Evolutionary conservation across 1,140 invertebrate species (phyloP).

Genomic region (Subanguina moxae): DNA sequence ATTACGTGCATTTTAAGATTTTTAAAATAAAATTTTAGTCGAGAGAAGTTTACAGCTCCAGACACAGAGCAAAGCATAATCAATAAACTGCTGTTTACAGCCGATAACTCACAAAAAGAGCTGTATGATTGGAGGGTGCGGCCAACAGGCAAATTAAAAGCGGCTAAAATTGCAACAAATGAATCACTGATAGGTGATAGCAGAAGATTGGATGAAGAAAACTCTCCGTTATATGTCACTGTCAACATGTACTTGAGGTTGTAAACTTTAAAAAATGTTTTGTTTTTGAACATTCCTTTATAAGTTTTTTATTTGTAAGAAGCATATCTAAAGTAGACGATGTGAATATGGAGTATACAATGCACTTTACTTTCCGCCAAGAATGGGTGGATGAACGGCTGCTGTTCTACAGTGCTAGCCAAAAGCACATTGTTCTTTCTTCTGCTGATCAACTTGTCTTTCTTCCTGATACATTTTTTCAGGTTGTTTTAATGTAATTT

Average conservation of each 20-base stretch:
- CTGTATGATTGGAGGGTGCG: constrained; percentile 55
- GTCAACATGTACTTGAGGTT: constrained; percentile 72
- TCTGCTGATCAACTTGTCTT: constrained; percentile 45
- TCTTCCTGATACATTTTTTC: constrained; percentile 55
- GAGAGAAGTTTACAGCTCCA: constrained; percentile 9
- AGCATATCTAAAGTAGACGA: constrained; percentile 92
- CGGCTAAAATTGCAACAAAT: neutral
- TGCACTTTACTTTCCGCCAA: constrained; percentile 85
- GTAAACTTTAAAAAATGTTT: constrained; percentile 12
- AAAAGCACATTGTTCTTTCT: constrained; percentile 45
- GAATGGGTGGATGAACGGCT: constrained; percentile 89
- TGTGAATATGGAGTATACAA: constrained; percentile 76
- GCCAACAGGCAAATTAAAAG: constrained; percentile 34
- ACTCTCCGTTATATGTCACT: constrained; percentile 64
- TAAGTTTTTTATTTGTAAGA: too few species aligned
- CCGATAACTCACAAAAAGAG: constrained; percentile 31
- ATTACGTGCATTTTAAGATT: too few species aligned
- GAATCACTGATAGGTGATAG: constrained; percentile 21
- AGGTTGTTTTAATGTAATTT: constrained; percentile 20
- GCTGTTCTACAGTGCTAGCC: constrained; percentile 65
- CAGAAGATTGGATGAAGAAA: constrained; percentile 17
- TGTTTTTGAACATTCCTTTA: constrained; percentile 17
- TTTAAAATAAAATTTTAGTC: neutral
- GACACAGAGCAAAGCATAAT: constrained; percentile 53
- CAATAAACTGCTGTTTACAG: constrained; percentile 31